phyloP scores from a whole-genome alignment of 53 echinoderm and acorn worm species.

The Holothuria leucospilota region DNA sequence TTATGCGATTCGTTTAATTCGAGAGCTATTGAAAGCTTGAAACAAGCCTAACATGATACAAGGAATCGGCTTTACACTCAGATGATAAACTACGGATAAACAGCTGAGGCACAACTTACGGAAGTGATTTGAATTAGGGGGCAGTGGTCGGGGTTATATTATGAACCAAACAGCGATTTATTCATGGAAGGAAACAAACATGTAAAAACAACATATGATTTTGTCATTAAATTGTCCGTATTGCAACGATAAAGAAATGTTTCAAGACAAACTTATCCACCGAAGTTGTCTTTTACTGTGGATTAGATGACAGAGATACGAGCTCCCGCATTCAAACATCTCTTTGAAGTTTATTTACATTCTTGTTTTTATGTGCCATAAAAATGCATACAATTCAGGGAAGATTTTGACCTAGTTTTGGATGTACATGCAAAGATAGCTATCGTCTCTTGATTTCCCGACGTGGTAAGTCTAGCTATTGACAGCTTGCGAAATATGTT shows the following conservation, averaged over 20 bases:
- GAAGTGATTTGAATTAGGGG: neutral
- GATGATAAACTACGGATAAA: slow-evolving; percentile 31
- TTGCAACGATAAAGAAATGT: neutral
- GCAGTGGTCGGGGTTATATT: neutral
- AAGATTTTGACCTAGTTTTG: too few relatives aligned
- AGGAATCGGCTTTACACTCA: neutral
- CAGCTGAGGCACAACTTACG: neutral
- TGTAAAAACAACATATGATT: slow-evolving; percentile 25
- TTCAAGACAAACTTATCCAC: too few relatives aligned
- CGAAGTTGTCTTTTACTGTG: too few relatives aligned
- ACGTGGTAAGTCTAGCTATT: too few relatives aligned
- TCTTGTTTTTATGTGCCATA: too few relatives aligned
- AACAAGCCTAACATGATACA: slow-evolving; percentile 1
- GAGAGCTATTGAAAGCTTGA: neutral
- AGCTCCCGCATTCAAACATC: too few relatives aligned
- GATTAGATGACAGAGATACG: too few relatives aligned
- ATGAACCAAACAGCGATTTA: neutral
- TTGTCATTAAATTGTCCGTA: slow-evolving; percentile 6
- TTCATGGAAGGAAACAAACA: neutral
- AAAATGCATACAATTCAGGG: too few relatives aligned
- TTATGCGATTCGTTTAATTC: slow-evolving; percentile 16
- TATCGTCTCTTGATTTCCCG: too few relatives aligned
- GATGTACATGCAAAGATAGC: too few relatives aligned
- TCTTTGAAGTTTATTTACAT: too few relatives aligned
- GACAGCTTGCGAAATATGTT: too few relatives aligned